Evolutionary conservation across 1,140 invertebrate species (phyloP).

Genomic region (Eulimnadia texana): DNA sequence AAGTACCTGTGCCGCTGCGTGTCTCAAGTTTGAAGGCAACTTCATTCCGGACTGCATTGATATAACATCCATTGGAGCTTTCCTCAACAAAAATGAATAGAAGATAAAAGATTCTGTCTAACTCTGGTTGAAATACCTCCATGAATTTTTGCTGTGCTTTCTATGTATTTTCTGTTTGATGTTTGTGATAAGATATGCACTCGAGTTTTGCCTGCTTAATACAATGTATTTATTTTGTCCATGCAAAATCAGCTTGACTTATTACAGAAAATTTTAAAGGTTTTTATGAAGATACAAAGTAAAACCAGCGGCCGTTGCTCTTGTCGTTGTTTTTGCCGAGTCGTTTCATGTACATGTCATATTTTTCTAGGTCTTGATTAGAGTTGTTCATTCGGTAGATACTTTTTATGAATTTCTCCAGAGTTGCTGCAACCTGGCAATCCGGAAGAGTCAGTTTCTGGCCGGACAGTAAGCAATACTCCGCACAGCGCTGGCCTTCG

Average conservation of each 20-base stretch:
- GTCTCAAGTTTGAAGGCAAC: constrained; percentile 63
- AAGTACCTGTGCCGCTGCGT: constrained; percentile 60
- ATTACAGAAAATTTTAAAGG: no score
- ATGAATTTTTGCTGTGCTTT: no score
- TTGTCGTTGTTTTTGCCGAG: no score
- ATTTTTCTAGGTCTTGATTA: neutral
- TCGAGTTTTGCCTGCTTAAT: no score
- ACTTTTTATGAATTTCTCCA: constrained; percentile 27
- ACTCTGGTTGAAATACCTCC: no score
- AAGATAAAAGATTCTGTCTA: neutral
- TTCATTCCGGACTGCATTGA: constrained; percentile 70
- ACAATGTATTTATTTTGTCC: no score
- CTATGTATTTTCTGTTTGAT: constrained; percentile 3
- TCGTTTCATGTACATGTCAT: neutral
- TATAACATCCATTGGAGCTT: constrained; percentile 57
- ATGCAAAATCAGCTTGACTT: no score
- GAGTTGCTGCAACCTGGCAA: constrained; percentile 31
- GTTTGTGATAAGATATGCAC: neutral
- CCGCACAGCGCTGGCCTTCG: constrained; percentile 31
- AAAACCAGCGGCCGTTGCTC: no score
- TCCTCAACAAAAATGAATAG: constrained; percentile 47
- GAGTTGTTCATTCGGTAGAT: neutral
- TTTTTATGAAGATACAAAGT: no score
- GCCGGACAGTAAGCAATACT: constrained; percentile 28
- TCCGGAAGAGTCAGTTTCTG: constrained; percentile 24